Base-by-base conservation (phyloP, 2,113 vertebrate species). In the Phocoena phocoena region DNA sequence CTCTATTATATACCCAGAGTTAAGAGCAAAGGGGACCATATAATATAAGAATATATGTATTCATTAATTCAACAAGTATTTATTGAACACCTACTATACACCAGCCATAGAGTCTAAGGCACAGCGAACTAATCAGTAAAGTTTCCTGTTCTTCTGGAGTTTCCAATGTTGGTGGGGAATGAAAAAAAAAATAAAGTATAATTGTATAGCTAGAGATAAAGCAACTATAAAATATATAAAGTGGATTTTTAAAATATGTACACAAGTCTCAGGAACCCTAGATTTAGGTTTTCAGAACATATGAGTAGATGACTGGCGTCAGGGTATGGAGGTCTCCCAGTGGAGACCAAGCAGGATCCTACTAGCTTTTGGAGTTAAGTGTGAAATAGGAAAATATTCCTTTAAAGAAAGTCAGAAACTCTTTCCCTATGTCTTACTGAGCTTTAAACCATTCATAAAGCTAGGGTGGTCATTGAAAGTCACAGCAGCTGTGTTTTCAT, bases 361-460 rank as follows among this genome's bases (percentile, higher is more conserved):
- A 18, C 12, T 25, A 36, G 18, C 26, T 47, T 73, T 79, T 15
- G 63, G 58, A 93, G 15, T 31, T 10, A 36, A 58, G 25, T 38
- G 9, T 4, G 47, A 44, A 23, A 23, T 3, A 77, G 47, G n/a
- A 68, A 86, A 18, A 13, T 6, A 3, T 31, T 21, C 53, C 44
- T 90, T 94, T 18, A 15, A 77, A 60, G 55, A 77, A 58, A 71
- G 13, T 70, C 70, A 68, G 79, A 87, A 87, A 44, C 63, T 82
- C 87, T 83, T 85, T 25, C 33, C 6, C 60, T 21, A 3, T 44
- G 31, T 89, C 65, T 87, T 89, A 53, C n/a, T 79, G 73, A 88
- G 38, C 74, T 36, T 89, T 88, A 89, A 90, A 14, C 50, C 91
- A 76, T 83, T 91, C 82, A 47, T 68, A 87, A 96, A 83, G 81